Base-by-base conservation (phyloP, 2,113 vertebrate species). In the Cyprinodon tularosa region DNA sequence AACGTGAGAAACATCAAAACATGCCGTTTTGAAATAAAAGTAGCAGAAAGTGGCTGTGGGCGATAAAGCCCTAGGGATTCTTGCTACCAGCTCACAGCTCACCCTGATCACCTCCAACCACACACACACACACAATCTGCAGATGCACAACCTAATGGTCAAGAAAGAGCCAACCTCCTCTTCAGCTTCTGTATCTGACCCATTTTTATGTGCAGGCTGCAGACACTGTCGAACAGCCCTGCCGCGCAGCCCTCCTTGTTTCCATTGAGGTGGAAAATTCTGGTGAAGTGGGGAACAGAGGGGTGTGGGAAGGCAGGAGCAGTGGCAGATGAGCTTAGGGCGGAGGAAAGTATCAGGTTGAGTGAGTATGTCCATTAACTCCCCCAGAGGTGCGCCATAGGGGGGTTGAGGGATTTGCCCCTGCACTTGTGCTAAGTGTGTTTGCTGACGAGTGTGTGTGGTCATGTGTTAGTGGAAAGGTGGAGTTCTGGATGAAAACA, bases 251-350 rank as follows among this genome's bases (percentile, higher is more conserved):
- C 59, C 69, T 81, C 62, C 76, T 68, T 75, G 72, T 88, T 91
- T 90, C 86, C 90, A 90, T 71, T 90, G 86, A 87, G 86, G 78
- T 88, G 88, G 87, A 92, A 86, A 90, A 87, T 85, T 80, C 75
- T 74, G 74, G 73, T 86, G 74, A 77, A 89, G 83, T 80, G 80
- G 79, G 71, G 68, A 71, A 73, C 82, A 70, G 53, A 74, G 67
- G 70, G 72, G 73, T 82, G 88, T 83, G 75, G 87, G 75, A 73
- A 66, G 70, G 68, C 63, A 84, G 75, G 78, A 72, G 78, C 66
- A 62, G 73, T 70, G 78, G 89, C 84, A 78, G 87, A 85, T 80
- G 78, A 82, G 77, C 77, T 84, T 29, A 72, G 77, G 63, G 83
- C 76, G 63, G 63, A 66, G 80, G 76, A 65, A 69, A 73, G 80